Conservation (phyloP, 2,113 vertebrate genomes). For the Bathybates hornii region DNA sequence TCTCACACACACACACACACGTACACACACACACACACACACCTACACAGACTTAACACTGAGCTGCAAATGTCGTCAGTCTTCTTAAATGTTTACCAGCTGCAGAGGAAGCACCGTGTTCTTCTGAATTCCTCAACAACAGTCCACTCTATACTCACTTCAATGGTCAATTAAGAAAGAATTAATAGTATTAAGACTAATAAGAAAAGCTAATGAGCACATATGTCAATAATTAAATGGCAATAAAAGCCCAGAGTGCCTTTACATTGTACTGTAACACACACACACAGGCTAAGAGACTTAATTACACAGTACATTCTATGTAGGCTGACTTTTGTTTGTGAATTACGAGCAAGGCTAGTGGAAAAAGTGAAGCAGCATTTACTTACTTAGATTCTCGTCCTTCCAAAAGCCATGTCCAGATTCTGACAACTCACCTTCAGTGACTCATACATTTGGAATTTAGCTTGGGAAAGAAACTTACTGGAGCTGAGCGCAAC, state of each 20-base stretch:
- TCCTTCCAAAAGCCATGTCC: neutral
- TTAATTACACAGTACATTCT: neutral
- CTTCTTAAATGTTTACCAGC: conserved; percentile 23
- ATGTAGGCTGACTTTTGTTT: neutral
- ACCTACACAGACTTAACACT: conserved; percentile 17
- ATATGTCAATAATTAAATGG: neutral
- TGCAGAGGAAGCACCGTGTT: neutral
- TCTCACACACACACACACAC: neutral
- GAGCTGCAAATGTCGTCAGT: conserved; percentile 35
- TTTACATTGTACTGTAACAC: neutral
- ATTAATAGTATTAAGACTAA: neutral
- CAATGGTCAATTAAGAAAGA: neutral
- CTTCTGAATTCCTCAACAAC: neutral
- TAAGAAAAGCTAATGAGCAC: neutral
- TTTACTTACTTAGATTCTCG: neutral
- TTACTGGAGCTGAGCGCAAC: conserved; percentile 19
- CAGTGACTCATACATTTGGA: conserved; percentile 60
- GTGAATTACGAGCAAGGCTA: neutral
- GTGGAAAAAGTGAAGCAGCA: neutral
- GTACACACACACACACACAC: neutral
- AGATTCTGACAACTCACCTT: conserved; percentile 9
- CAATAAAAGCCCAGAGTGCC: neutral
- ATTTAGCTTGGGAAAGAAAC: conserved; percentile 34
- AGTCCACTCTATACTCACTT: neutral
- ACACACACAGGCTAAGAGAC: neutral